phyloP scores from a whole-genome alignment of 2,113 vertebrate genomes.

The Nicator chloris region DNA sequence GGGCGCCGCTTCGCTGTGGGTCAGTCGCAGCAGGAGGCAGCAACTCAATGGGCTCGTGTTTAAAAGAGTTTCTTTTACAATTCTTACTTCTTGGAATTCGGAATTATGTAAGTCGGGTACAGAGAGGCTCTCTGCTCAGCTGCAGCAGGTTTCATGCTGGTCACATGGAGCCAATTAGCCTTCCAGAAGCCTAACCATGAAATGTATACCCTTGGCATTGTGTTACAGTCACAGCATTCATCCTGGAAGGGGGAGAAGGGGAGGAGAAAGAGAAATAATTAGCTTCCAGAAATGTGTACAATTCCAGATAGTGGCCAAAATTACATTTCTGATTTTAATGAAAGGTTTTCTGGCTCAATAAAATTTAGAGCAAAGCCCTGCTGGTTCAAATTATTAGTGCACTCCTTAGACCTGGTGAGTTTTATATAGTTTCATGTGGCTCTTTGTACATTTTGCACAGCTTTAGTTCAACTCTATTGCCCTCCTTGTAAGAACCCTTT shows the following conservation, averaged over 20 bases:
- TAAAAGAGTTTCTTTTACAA: neutral
- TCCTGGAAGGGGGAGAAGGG: neutral
- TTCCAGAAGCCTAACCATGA: neutral
- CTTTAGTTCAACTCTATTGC: constrained; percentile 62
- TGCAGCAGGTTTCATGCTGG: neutral
- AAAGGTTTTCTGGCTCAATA: constrained; percentile 48
- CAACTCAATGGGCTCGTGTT: neutral
- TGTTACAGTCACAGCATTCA: neutral
- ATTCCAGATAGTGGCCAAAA: constrained; percentile 38
- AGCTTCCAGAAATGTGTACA: constrained; percentile 24
- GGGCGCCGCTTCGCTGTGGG: neutral
- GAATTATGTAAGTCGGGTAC: neutral
- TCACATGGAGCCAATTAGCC: constrained; percentile 20
- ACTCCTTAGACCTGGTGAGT: constrained; percentile 48
- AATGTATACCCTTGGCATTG: neutral
- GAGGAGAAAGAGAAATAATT: neutral
- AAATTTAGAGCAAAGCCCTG: constrained; percentile 52
- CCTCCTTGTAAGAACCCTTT: constrained; percentile 49
- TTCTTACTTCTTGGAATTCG: neutral
- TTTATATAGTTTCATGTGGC: constrained; percentile 52
- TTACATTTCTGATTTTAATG: constrained; percentile 54
- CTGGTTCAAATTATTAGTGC: constrained; percentile 61
- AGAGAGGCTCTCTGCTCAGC: neutral
- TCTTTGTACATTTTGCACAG: constrained; percentile 58
- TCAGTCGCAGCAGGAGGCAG: neutral